These are phyloP conservation scores for Drosophila ficusphila DNA, from an alignment of 1,140 invertebrate species.

Conservation along the genomic window DNA sequence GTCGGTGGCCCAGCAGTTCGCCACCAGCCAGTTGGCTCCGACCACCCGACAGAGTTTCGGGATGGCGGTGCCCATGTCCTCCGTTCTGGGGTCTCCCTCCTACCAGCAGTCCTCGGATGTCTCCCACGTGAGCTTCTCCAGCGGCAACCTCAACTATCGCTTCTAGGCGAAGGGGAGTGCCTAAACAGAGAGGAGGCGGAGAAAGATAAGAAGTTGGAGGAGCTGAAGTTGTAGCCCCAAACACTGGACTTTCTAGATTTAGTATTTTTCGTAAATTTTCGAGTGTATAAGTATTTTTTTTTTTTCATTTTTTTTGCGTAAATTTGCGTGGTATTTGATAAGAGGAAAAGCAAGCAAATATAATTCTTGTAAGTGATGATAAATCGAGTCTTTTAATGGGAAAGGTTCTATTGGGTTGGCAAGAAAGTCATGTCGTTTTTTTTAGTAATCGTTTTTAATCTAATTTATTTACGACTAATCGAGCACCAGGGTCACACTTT, in stretches of 20 bases:
- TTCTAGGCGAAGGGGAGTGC: too few relatives aligned
- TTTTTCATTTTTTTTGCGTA: conserved; percentile 3
- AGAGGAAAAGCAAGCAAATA: conserved; percentile 1
- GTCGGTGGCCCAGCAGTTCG: conserved; percentile 59
- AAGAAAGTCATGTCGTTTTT: too few relatives aligned
- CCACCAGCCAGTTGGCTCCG: conserved; percentile 50
- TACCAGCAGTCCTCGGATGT: conserved; percentile 62
- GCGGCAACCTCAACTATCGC: conserved; percentile 72
- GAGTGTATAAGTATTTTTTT: neutral
- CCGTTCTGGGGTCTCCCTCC: conserved; percentile 37
- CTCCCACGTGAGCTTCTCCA: conserved; percentile 72
- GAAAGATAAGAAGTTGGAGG: too few relatives aligned
- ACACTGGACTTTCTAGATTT: neutral
- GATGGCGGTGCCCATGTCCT: conserved; percentile 49
- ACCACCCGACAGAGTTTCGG: conserved; percentile 52
- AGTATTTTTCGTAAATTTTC: neutral
- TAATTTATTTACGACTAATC: too few relatives aligned
- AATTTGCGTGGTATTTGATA: conserved; percentile 5
- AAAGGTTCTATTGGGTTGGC: neutral
- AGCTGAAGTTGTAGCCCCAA: too few relatives aligned
- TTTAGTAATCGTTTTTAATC: too few relatives aligned
- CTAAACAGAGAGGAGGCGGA: neutral
- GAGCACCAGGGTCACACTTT: too few relatives aligned
- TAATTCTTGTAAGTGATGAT: conserved; percentile 3
- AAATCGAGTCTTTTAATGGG: neutral